Conservation (phyloP, 2,888 invertebrate genomes). For the Hipparchia semele region DNA sequence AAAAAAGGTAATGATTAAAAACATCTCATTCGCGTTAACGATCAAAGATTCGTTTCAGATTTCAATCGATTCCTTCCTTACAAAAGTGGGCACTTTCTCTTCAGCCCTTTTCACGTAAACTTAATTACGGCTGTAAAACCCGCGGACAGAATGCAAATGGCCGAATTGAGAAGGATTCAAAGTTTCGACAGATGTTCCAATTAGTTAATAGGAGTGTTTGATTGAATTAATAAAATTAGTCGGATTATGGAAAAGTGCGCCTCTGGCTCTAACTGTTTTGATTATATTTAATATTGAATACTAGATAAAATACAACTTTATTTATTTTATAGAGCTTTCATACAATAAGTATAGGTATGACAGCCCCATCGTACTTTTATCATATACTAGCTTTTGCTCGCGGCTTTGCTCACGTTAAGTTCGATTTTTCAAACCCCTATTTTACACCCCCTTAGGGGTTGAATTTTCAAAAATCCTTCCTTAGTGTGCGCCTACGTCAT, state of each 20-base stretch:
- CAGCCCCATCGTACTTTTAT: no score
- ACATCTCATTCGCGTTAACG: constrained; percentile 4
- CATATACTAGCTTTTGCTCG: no score
- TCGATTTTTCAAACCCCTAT: no score
- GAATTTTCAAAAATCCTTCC: no score
- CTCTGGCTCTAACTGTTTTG: no score
- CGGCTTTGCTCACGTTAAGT: no score
- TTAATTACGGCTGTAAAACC: constrained; percentile 32
- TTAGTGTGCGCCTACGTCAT: no score
- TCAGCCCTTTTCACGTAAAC: constrained; percentile 24
- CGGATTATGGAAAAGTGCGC: not conserved
- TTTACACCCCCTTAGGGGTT: no score
- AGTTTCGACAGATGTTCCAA: constrained; percentile 34
- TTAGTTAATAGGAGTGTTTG: constrained; percentile 19
- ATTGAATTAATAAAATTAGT: constrained; percentile 8
- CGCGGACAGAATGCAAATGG: constrained; percentile 31
- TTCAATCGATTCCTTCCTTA: constrained; percentile 10
- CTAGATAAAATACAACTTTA: no score
- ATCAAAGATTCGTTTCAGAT: constrained; percentile 1
- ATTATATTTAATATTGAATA: no score
- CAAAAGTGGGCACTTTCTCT: not conserved
- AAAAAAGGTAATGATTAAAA: not conserved
- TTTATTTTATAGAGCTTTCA: no score
- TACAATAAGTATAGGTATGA: no score
- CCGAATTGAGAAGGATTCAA: constrained; percentile 26